Percentiles rank a stretch among this genome's conserved stretches.
Conservation (phyloP, 1,140 invertebrate genomes). For the Drosophila bifasciata region DNA sequence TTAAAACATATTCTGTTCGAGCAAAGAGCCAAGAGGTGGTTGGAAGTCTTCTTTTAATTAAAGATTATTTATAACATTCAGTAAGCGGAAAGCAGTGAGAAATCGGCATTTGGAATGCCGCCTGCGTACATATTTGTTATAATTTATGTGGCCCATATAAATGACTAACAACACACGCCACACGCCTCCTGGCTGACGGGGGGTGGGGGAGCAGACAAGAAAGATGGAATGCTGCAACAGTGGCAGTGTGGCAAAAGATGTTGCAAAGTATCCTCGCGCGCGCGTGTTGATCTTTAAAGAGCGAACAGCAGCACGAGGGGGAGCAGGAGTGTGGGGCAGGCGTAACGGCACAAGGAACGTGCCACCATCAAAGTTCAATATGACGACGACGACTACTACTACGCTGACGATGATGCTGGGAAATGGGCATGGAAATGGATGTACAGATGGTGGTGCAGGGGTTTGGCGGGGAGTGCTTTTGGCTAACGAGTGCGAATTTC, state of each 20-base stretch:
- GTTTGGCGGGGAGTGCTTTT: no score
- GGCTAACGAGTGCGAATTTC: slow-evolving; percentile 78
- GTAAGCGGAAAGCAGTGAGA: slow-evolving; percentile 52
- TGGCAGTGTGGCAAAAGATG: slow-evolving; percentile 54
- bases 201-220: slow-evolving; percentile 33
- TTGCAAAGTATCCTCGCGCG: slow-evolving; percentile 62
- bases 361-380: slow-evolving; percentile 81
- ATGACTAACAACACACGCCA: slow-evolving; percentile 77
- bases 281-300: slow-evolving; percentile 75
- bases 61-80: slow-evolving; percentile 77
- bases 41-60: slow-evolving; percentile 72
- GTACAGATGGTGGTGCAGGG: not conserved
- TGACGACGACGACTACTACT: slow-evolving; percentile 64
- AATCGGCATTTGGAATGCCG: slow-evolving; percentile 77
- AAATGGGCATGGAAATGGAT: not conserved
- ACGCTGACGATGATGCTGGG: slow-evolving; percentile 9
- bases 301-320: slow-evolving; percentile 4
- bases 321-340: slow-evolving; percentile 17
- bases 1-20: slow-evolving; percentile 69
- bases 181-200: slow-evolving; percentile 7
- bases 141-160: slow-evolving; percentile 82
- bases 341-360: slow-evolving; percentile 66
- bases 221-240: slow-evolving; percentile 10
- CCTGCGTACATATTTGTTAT: slow-evolving; percentile 82
- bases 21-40: not conserved